These are phyloP conservation scores for Meteorus cinctellus DNA, from an alignment of 2,888 invertebrate genomes.

Conservation along the genomic window DNA sequence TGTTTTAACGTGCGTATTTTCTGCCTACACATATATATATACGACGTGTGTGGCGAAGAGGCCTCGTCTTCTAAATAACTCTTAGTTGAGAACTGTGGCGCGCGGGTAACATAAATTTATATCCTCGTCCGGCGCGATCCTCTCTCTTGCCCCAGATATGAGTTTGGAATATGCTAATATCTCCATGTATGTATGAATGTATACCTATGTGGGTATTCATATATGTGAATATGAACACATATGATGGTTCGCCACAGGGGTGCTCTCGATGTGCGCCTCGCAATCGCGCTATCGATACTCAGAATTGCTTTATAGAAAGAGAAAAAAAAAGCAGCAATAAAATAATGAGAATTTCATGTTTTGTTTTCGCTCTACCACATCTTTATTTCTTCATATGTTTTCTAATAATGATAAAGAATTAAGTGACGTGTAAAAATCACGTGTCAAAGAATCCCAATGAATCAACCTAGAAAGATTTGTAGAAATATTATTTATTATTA, in stretches of 20 bases:
- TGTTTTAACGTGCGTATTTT: neutral
- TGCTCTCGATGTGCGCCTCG: neutral
- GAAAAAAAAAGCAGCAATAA: neutral
- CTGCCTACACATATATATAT: neutral
- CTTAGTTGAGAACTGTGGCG: neutral
- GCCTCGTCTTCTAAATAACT: neutral
- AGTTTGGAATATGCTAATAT: conserved; percentile 37
- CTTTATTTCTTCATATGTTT: neutral
- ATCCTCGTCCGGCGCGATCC: conserved; percentile 23
- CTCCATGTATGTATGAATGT: neutral
- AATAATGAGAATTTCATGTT: neutral
- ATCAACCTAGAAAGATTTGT: no score
- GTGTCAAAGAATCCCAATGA: neutral
- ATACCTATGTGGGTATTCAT: neutral
- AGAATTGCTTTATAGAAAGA: neutral
- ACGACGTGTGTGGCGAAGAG: conserved; percentile 31
- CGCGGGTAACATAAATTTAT: conserved; percentile 31
- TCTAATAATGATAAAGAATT: neutral
- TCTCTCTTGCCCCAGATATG: conserved; percentile 34
- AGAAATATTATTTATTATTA: no score
- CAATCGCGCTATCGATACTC: conserved; percentile 10
- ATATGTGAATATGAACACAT: neutral
- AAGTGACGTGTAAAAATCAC: neutral
- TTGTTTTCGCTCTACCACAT: neutral
- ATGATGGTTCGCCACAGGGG: conserved; percentile 9